These are phyloP conservation scores for Acanthosoma haemorrhoidale DNA, from an alignment of 2,888 invertebrate genomes.

Conservation along the genomic window DNA sequence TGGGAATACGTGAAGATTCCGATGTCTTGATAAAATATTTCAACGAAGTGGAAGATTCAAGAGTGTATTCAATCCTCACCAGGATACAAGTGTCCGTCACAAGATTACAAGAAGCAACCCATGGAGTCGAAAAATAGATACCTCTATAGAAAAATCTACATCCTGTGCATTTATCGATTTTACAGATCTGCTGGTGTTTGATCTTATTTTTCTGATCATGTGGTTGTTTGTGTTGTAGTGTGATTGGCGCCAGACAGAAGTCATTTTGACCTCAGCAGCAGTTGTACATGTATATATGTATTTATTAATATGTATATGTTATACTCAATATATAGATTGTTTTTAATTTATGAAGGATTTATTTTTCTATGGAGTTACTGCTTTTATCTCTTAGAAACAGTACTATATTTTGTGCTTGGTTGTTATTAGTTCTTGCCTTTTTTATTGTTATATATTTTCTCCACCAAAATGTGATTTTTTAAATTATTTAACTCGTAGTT, in stretches of 20 bases:
- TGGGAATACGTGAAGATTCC: constrained; percentile 35
- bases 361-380: not conserved
- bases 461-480: not conserved
- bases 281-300: not conserved
- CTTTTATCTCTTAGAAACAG: no score
- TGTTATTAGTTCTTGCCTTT: constrained; percentile 11
- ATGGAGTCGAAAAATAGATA: constrained; percentile 15
- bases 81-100: constrained; percentile 32
- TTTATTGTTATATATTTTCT: not conserved
- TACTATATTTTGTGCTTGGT: not conserved
- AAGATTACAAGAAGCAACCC: constrained; percentile 35
- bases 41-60: constrained; percentile 31
- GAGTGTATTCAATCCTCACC: constrained; percentile 33
- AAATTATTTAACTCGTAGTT: not conserved
- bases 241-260: no score
- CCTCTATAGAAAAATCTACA: not conserved
- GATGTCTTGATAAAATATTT: constrained; percentile 34
- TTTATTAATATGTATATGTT: constrained; percentile 1
- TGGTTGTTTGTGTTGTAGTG: no score
- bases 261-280: not conserved
- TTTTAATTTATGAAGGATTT: constrained; percentile 1
- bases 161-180: no score
- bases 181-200: no score
- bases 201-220: no score
- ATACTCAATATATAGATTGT: not conserved